Base-by-base conservation (phyloP, 2,888 invertebrate genomes). In the Timandra comae region DNA sequence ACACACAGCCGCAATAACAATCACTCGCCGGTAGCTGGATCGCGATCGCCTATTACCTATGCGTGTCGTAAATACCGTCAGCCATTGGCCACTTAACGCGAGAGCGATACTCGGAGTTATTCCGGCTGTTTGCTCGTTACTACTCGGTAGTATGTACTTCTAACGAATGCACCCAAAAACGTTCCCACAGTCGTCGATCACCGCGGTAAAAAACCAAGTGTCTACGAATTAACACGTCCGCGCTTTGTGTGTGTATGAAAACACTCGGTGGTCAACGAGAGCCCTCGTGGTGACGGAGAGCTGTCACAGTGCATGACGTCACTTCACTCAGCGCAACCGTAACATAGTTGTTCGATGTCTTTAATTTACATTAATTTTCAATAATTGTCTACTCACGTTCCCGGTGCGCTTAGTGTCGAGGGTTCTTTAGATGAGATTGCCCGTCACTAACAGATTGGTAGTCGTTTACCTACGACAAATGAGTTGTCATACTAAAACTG, bases 211-310 rank as follows among this genome's bases (percentile, higher is more conserved):
- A 82, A 78, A 73, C 73, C 70, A 72, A 77, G 72, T 81, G 72
- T 81, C 84, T 82, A 82, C 71, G 81, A 85, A 85, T 85, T 85
- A 85, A 85, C 85, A 85, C 85, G 82, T 85, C 80, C 67, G 72
- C 59, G 66, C 68, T 70, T 67, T 76, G 77, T 78, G 75, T 79
- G 76, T 80, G 75, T 81, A 81, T 67, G 79, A 84, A 84, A 84
- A 84, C 84, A 82, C 81, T 82, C 73, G 69, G 74, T 61, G 69
- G 72, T 64, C 64, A n/a, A 46, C 61, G 63, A 82, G 84, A 61
- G 81, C 82, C 56, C 84, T 84, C 68, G 61, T 73, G 61, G 66
- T 80, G 84, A 81, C 77, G 66, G 63, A 78, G 81, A 62, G 80
- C 71, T 71, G 79, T 73, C 76, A 66, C 62, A 46, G 54, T 33